Conservation (phyloP, 2,113 vertebrate species). For the Emydura subglobosa region DNA sequence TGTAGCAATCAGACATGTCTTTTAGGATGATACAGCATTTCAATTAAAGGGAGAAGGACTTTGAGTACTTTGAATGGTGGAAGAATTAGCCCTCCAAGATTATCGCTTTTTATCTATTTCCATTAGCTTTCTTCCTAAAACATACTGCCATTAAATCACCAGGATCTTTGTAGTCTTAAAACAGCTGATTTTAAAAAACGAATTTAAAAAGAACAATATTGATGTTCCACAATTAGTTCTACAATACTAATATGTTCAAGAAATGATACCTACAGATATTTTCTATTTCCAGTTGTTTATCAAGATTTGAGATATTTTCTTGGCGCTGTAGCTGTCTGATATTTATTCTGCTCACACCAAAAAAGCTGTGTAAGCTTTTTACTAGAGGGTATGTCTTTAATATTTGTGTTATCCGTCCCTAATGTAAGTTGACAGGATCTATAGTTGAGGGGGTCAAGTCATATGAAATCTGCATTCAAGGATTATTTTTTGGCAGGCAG, state of each 20-base stretch:
- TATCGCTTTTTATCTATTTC: background rate
- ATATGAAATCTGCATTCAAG: conserved; percentile 31
- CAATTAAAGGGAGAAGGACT: background rate
- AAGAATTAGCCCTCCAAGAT: background rate
- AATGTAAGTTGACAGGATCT: conserved; percentile 73
- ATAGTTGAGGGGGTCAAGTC: conserved; percentile 54
- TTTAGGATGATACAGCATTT: conserved; percentile 3
- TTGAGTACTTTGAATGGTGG: background rate
- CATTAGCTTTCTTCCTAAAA: background rate
- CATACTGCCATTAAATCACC: background rate
- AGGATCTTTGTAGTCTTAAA: background rate
- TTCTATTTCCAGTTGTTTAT: conserved; percentile 25
- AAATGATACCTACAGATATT: background rate
- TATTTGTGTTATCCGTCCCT: conserved; percentile 51
- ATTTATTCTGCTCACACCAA: conserved; percentile 37
- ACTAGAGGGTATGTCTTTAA: conserved; percentile 58
- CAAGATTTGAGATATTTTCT: background rate
- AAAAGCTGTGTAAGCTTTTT: conserved; percentile 49
- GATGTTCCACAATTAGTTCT: background rate
- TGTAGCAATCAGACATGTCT: background rate
- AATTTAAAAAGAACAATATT: background rate
- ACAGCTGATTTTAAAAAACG: background rate
- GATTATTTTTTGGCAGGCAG: conserved; percentile 61
- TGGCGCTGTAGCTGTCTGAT: conserved; percentile 12
- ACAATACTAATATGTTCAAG: background rate